These are phyloP conservation scores for Euphydryas editha DNA, from an alignment of 2,888 invertebrate species.

Conservation along the genomic window DNA sequence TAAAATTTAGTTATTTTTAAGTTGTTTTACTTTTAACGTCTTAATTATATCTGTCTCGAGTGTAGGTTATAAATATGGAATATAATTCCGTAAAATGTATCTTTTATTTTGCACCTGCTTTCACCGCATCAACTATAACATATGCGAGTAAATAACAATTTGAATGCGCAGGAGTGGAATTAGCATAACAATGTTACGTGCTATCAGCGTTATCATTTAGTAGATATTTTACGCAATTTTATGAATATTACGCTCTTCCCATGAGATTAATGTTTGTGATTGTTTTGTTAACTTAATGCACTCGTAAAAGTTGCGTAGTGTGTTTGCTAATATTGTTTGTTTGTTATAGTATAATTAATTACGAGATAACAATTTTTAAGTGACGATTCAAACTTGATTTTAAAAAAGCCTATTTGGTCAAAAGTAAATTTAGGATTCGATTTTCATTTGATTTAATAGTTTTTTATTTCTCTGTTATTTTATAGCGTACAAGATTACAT, in stretches of 20 bases:
- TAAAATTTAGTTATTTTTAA: no score
- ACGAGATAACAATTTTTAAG: no score
- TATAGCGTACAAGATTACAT: no score
- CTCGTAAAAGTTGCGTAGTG: neutral
- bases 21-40: no score
- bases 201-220: conserved; percentile 3
- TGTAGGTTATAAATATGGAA: no score
- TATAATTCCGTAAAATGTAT: no score
- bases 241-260: neutral
- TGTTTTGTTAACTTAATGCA: neutral
- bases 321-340: neutral
- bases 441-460: no score
- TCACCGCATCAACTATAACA: neutral
- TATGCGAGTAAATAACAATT: conserved; percentile 2
- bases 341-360: neutral
- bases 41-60: no score
- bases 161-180: conserved; percentile 10
- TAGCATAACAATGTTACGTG: conserved; percentile 7
- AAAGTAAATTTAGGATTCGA: no score
- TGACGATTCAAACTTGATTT: no score
- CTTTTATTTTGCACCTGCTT: neutral
- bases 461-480: no score
- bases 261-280: neutral
- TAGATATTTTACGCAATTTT: conserved; percentile 3
- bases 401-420: no score